Base-by-base conservation (phyloP, 37 sponge, comb jelly and placozoan genomes). In the Petrosia ficiformis region DNA sequence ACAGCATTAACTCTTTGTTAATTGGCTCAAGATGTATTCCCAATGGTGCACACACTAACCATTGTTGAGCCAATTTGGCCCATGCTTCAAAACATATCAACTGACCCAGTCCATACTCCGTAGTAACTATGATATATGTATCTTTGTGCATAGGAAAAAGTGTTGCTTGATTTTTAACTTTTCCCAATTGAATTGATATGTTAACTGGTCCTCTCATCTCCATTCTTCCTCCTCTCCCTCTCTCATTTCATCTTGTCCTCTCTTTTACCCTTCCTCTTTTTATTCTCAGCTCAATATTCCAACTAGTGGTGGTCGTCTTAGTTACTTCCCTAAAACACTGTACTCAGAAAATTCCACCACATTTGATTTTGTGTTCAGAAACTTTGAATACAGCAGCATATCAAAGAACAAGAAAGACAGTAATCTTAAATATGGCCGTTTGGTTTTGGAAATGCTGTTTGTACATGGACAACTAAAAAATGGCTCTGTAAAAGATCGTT, bases 371-470 rank as follows among this genome's bases (percentile, higher is more conserved):
- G 70, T 16, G 0, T 33, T 74, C 3, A 41, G 68, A n/a, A 61
- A 79, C 25, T 86, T 60, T 57, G 35, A 39, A 4, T 77, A 57
- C 63, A 26, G 44, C 28, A 3, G 26, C 2, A 42, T 36, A 4
- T 8, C 5, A 14, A 24, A 39, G 5, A 60, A 11, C 0, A 60
- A 21, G 3, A 38, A 65, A 40, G n/a, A n/a, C n/a, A 75, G 60
- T n/a, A 31, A 10, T 16, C 25, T 26, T 32, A 48, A 10, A 10
- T 48, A 16, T 48, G 26, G 28, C n/a, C 75, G 92, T 0, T 32
- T 91, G 44, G 87, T 83, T 3, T 28, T 91, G 39, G 80, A 91
- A 60, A 2, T 91, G 59, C 10, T 72, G 16, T 5, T 91, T 28
- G 68, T 91, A 4, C 83, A 86, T 28, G 87, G 92, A 2, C 73